These are phyloP conservation scores for Myrmecophaga tridactyla DNA, from an alignment of 2,113 vertebrate genomes.

Conservation along the genomic window DNA sequence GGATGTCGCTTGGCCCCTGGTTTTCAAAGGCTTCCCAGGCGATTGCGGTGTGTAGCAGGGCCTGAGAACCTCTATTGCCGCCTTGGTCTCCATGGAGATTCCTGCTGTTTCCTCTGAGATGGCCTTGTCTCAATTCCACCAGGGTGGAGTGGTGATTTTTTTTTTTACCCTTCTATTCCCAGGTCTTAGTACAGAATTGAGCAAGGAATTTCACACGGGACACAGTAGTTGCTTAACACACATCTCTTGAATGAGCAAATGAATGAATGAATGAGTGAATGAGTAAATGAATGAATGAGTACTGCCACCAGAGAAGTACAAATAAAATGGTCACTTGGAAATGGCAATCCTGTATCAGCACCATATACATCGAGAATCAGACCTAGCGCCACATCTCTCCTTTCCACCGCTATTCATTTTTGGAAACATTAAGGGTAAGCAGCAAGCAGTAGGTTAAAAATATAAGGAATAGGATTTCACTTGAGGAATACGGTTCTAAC, in stretches of 20 bases:
- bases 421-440: neutral
- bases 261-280: neutral
- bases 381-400: rapidly evolving
- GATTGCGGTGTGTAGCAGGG: rapidly evolving
- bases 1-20: neutral
- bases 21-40: neutral
- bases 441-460: neutral
- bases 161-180: neutral
- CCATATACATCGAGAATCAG: rapidly evolving
- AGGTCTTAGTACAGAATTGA: neutral
- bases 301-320: neutral
- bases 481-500: neutral
- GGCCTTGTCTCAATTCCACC: neutral
- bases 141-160: neutral
- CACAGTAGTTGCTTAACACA: neutral
- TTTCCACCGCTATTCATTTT: neutral
- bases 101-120: neutral
- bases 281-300: neutral
- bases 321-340: neutral
- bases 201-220: no score
- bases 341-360: rapidly evolving
- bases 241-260: neutral
- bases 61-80: neutral
- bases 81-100: rapidly evolving
- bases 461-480: neutral